A percentile compares a stretch with the other conserved stretches of the same genome.
Conservation (phyloP, 2,888 invertebrate species). For the Orthosia gracilis region DNA sequence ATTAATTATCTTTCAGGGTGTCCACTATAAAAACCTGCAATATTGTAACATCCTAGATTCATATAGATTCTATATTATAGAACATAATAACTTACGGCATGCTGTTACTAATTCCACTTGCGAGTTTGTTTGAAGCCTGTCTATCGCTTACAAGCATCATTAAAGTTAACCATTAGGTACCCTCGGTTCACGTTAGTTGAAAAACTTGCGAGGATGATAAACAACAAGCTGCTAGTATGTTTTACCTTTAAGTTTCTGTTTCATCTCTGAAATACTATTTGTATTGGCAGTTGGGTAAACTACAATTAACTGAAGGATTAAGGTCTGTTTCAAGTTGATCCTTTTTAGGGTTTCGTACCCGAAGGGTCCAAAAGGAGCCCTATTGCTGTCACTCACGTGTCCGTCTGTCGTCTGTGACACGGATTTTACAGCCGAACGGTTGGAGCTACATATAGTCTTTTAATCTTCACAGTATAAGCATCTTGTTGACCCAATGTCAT, state of each 20-base stretch:
- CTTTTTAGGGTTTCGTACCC: too few species aligned
- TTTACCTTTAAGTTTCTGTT: constrained; percentile 40
- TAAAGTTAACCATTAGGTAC: constrained; percentile 57
- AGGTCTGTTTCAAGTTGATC: not conserved
- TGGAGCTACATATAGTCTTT: too few species aligned
- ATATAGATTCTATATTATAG: not conserved
- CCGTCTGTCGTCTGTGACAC: too few species aligned
- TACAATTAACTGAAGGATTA: constrained; percentile 22
- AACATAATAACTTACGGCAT: constrained; percentile 2
- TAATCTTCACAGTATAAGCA: too few species aligned
- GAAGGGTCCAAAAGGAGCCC: too few species aligned
- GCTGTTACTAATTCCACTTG: constrained; percentile 31
- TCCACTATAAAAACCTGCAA: not conserved
- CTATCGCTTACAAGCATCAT: constrained; percentile 48
- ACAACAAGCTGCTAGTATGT: constrained; percentile 27
- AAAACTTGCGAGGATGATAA: constrained; percentile 50
- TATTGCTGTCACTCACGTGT: too few species aligned
- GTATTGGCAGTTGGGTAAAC: constrained; percentile 28
- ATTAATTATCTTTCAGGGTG: not conserved
- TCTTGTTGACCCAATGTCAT: too few species aligned
- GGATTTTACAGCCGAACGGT: too few species aligned
- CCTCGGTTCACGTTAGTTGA: constrained; percentile 31
- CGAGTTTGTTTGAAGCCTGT: constrained; percentile 55
- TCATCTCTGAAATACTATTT: constrained; percentile 13
- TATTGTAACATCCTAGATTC: not conserved